These are phyloP conservation scores for Eupithecia insigniata DNA, from an alignment of 2,888 invertebrate species.

Conservation along the genomic window DNA sequence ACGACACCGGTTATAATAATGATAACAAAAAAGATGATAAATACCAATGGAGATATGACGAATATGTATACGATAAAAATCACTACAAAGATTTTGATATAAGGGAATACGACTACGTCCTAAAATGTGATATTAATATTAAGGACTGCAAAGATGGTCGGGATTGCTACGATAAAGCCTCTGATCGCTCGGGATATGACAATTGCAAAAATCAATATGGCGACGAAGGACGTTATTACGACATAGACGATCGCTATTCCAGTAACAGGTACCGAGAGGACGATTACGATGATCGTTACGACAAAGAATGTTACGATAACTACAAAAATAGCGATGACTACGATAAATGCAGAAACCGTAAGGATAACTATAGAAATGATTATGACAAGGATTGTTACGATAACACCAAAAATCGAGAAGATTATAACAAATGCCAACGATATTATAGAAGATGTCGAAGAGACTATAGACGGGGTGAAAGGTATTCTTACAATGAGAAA, in stretches of 20 bases:
- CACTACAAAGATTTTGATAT: constrained; percentile 9
- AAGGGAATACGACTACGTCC: constrained; percentile 21
- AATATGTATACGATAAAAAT: constrained; percentile 11
- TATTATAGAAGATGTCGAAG: constrained; percentile 26
- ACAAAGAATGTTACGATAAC: constrained; percentile 6
- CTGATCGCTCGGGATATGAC: constrained; percentile 20
- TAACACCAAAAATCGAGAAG: constrained; percentile 21
- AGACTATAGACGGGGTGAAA: constrained; percentile 5
- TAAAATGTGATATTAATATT: constrained; percentile 24
- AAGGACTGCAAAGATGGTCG: constrained; percentile 29
- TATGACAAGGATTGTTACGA: constrained; percentile 25
- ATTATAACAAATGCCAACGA: constrained; percentile 23
- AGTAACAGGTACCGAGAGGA: constrained; percentile 4
- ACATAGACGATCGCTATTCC: constrained; percentile 17
- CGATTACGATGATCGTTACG: constrained; percentile 1
- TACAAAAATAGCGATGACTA: constrained; percentile 10
- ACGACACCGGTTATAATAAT: not conserved
- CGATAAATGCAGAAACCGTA: constrained; percentile 6
- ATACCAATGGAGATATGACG: not conserved
- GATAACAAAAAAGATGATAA: not conserved
- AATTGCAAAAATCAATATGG: constrained; percentile 27
- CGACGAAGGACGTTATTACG: constrained; percentile 27
- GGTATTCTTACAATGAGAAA: constrained; percentile 18
- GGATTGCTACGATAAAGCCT: constrained; percentile 32
- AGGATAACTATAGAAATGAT: constrained; percentile 3